Conservation (phyloP, 1,140 invertebrate genomes). For the Eueides isabella region DNA sequence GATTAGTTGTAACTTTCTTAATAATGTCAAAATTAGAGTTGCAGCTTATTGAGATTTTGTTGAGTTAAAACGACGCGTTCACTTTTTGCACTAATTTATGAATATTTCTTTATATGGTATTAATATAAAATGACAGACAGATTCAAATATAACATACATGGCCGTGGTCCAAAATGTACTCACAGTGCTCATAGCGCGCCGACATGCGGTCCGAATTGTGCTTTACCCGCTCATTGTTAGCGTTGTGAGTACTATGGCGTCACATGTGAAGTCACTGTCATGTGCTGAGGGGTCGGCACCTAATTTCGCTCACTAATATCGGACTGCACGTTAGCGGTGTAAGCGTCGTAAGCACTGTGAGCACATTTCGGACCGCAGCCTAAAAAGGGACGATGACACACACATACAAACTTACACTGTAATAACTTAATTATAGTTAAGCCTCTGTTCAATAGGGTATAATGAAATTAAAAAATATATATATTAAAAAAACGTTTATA, state of each 20-base stretch:
- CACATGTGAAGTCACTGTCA: too few species aligned
- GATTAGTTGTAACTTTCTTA: not conserved
- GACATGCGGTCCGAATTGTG: too few species aligned
- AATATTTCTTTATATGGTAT: constrained; percentile 18
- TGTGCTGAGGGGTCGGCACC: too few species aligned
- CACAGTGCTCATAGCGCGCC: too few species aligned
- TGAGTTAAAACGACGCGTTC: constrained; percentile 48
- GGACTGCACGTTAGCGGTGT: too few species aligned
- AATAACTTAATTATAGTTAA: constrained; percentile 28
- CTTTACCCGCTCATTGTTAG: too few species aligned
- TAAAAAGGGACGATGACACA: constrained; percentile 26
- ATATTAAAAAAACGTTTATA: not conserved
- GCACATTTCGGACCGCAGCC: too few species aligned
- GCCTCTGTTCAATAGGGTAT: constrained; percentile 19
- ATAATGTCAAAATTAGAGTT: not conserved
- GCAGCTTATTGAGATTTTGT: constrained; percentile 28
- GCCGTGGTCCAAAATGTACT: too few species aligned
- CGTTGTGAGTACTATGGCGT: too few species aligned
- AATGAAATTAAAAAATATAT: constrained; percentile 5
- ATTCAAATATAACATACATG: constrained; percentile 9
- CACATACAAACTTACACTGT: constrained; percentile 35
- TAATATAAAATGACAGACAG: constrained; percentile 31
- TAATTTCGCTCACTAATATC: too few species aligned
- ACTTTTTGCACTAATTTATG: constrained; percentile 49
- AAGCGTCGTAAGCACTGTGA: too few species aligned